Evolutionary conservation across 2,888 invertebrate genomes (phyloP).

Genomic region (Drepana falcataria): DNA sequence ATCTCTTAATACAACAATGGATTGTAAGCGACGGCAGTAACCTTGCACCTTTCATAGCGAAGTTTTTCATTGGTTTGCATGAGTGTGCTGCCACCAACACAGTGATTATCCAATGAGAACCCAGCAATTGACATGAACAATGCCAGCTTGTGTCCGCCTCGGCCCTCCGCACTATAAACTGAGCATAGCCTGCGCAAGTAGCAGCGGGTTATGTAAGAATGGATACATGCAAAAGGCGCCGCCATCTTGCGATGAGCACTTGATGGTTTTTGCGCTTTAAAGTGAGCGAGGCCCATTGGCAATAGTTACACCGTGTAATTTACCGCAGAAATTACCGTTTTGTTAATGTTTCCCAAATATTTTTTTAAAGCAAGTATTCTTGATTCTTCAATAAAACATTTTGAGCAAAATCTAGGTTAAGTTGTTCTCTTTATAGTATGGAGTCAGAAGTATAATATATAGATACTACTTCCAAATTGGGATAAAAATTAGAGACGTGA

Average conservation of each 20-base stretch:
- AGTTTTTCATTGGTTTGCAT: slow-evolving; percentile 45
- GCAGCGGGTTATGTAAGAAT: slow-evolving; percentile 45
- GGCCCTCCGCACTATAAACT: slow-evolving; percentile 31
- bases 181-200: slow-evolving; percentile 30
- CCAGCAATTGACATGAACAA: slow-evolving; percentile 57
- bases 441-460: background rate
- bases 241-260: slow-evolving; percentile 65
- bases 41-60: slow-evolving; percentile 52
- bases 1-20: slow-evolving; percentile 20
- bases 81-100: slow-evolving; percentile 30
- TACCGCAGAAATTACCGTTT: slow-evolving; percentile 29
- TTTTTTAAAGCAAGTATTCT: slow-evolving; percentile 21
- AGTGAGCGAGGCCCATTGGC: slow-evolving; percentile 49
- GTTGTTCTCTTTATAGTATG: no score
- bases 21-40: slow-evolving; percentile 22
- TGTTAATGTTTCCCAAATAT: slow-evolving; percentile 28
- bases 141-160: slow-evolving; percentile 37
- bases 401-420: slow-evolving; percentile 12
- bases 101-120: slow-evolving; percentile 58
- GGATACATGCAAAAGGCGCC: slow-evolving; percentile 46
- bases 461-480: slow-evolving; percentile 22
- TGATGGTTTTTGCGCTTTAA: slow-evolving; percentile 53
- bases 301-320: slow-evolving; percentile 36
- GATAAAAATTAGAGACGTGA: no score
- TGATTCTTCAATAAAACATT: slow-evolving; percentile 20